These are phyloP conservation scores for Muricea muricata DNA, from an alignment of 92 coral and sea anemone genomes.

Conservation along the genomic window DNA sequence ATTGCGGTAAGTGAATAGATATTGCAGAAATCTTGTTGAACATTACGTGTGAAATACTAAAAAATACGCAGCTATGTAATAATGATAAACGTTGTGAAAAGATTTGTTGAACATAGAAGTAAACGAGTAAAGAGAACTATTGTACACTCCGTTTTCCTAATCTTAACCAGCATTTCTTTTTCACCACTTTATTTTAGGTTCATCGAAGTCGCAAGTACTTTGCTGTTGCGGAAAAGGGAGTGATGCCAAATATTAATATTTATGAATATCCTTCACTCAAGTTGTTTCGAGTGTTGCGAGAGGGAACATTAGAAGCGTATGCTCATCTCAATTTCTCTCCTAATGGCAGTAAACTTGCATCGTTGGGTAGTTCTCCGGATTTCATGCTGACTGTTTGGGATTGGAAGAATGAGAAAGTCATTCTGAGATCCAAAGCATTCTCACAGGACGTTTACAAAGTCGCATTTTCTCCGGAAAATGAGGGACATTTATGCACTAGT, in stretches of 20 bases:
- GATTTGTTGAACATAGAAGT: too few species aligned
- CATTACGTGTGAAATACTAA: too few species aligned
- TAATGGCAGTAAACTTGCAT: slow-evolving; percentile 87
- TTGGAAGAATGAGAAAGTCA: slow-evolving; percentile 92
- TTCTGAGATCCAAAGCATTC: slow-evolving; percentile 91
- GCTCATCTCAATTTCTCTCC: slow-evolving; percentile 95
- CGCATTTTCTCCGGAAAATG: slow-evolving; percentile 97
- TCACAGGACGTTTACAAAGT: slow-evolving; percentile 95
- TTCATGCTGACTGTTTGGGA: slow-evolving; percentile 98
- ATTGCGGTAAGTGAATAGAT: slow-evolving; percentile 78
- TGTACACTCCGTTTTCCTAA: background rate
- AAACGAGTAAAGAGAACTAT: too few species aligned
- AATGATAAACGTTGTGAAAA: too few species aligned
- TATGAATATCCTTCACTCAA: slow-evolving; percentile 96
- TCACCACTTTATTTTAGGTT: slow-evolving; percentile 54
- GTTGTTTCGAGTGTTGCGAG: slow-evolving; percentile 86
- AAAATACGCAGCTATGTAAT: too few species aligned
- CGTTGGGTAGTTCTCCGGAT: slow-evolving; percentile 97
- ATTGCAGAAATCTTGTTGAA: too few species aligned
- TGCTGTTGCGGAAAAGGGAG: slow-evolving; percentile 98
- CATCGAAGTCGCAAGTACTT: slow-evolving; percentile 95
- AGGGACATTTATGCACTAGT: slow-evolving; percentile 95
- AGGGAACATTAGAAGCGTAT: slow-evolving; percentile 97
- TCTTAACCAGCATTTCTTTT: background rate
- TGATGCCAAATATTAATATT: slow-evolving; percentile 86